phyloP scores from a whole-genome alignment of 2,797 vertebrate genomes.

The Enteromius fasciolatus region DNA sequence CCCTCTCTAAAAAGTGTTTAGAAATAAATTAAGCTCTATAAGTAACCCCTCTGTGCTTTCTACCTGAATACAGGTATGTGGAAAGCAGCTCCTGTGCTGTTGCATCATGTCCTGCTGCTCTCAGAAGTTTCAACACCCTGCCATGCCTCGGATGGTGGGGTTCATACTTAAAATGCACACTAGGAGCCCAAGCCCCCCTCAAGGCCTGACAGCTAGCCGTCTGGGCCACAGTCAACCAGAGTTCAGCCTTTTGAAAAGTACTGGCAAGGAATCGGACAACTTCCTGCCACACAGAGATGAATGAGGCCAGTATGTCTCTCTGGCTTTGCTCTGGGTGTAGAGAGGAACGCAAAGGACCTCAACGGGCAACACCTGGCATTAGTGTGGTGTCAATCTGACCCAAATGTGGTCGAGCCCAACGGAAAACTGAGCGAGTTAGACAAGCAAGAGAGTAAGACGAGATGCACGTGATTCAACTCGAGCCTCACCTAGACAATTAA shows the following conservation, averaged over 20 bases:
- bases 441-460: conserved; percentile 33
- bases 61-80: conserved; percentile 40
- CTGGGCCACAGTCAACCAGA: conserved; percentile 58
- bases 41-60: conserved; percentile 28
- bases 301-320: conserved; percentile 56
- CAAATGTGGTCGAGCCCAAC: conserved; percentile 52
- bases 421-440: conserved; percentile 25
- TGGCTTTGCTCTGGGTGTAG: conserved; percentile 31
- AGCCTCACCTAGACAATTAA: conserved; percentile 6
- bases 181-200: conserved; percentile 49
- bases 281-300: conserved; percentile 58
- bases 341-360: conserved; percentile 43
- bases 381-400: conserved; percentile 49
- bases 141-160: conserved; percentile 44
- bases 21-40: conserved; percentile 27
- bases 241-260: conserved; percentile 64
- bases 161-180: conserved; percentile 57
- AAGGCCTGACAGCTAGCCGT: conserved; percentile 52
- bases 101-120: conserved; percentile 53
- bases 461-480: conserved; percentile 2
- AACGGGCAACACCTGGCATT: conserved; percentile 55
- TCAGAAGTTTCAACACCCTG: conserved; percentile 50
- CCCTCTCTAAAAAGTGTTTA: conserved; percentile 24
- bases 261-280: conserved; percentile 55
- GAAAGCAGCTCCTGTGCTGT: conserved; percentile 61